A percentile compares a stretch with the other conserved stretches of the same genome.
These are phyloP conservation scores for Poecile atricapillus DNA, from an alignment of 2,113 vertebrate genomes.

Conservation along the genomic window DNA sequence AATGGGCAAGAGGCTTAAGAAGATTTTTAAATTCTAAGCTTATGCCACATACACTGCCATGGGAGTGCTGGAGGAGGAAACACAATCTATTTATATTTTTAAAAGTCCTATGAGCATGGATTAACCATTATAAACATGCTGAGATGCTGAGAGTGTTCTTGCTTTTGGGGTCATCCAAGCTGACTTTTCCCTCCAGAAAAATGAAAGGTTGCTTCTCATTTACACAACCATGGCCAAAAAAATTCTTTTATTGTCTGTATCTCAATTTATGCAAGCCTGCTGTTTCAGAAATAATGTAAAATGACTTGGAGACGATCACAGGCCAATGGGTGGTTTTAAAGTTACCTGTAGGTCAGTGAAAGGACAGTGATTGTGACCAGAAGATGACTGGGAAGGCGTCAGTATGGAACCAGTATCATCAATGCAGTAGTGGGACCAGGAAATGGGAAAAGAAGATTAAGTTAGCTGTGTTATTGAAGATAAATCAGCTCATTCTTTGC, in stretches of 20 bases:
- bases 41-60: not conserved
- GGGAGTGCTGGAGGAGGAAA: not conserved
- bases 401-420: not conserved
- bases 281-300: not conserved
- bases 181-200: not conserved
- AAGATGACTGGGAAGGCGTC: not conserved
- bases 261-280: not conserved
- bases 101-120: not conserved
- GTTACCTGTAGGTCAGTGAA: not conserved
- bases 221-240: not conserved
- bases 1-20: not conserved
- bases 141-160: not conserved
- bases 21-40: not conserved
- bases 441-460: not conserved
- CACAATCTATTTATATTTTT: not conserved
- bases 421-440: not conserved
- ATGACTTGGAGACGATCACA: not conserved
- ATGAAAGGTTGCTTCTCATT: not conserved
- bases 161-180: not conserved
- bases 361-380: not conserved
- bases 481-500: not conserved
- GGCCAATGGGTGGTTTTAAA: not conserved
- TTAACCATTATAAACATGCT: not conserved
- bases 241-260: rapidly evolving
- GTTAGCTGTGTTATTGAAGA: not conserved